Evolutionary conservation across 2,888 invertebrate genomes (phyloP).

Genomic region (Yponomeuta cagnagella): DNA sequence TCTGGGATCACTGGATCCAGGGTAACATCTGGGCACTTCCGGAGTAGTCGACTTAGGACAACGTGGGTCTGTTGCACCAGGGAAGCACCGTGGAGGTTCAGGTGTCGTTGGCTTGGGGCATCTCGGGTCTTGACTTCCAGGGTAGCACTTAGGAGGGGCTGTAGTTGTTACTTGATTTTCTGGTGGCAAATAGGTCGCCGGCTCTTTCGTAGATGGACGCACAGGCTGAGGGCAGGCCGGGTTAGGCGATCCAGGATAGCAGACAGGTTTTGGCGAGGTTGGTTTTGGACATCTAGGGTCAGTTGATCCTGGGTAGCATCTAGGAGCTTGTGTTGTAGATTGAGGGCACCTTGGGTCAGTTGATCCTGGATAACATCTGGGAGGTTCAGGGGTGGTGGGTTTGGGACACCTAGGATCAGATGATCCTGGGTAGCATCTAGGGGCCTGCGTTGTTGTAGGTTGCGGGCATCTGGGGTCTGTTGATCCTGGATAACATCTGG

Average conservation of each 20-base stretch:
- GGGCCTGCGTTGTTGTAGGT: slow-evolving; percentile 25
- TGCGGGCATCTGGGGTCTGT: slow-evolving; percentile 33
- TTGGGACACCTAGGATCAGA: slow-evolving; percentile 40
- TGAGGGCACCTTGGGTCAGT: slow-evolving; percentile 23
- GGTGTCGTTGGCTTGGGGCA: slow-evolving; percentile 31
- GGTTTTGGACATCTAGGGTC: slow-evolving; percentile 47
- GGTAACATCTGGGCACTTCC: slow-evolving; percentile 29
- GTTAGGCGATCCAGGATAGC: slow-evolving; percentile 26
- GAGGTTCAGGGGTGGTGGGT: slow-evolving; percentile 28
- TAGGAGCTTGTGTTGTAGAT: slow-evolving; percentile 27
- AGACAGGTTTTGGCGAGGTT: slow-evolving; percentile 28
- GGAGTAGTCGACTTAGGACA: slow-evolving; percentile 32
- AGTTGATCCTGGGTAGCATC: slow-evolving; percentile 40
- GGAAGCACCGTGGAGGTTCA: slow-evolving; percentile 30
- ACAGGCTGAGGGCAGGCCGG: slow-evolving; percentile 21
- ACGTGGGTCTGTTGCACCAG: slow-evolving; percentile 34
- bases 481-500: slow-evolving; percentile 37
- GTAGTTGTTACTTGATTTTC: slow-evolving; percentile 29
- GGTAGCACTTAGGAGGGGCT: slow-evolving; percentile 26
- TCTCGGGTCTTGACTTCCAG: slow-evolving; percentile 36
- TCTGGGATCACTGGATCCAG: slow-evolving; percentile 34
- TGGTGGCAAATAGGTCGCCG: slow-evolving; percentile 23
- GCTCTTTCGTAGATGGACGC: slow-evolving; percentile 29
- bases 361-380: slow-evolving; percentile 22
- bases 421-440: slow-evolving; percentile 28